phyloP scores from a whole-genome alignment of 2,113 vertebrate species.

The Neolamprologus tretocephalus region DNA sequence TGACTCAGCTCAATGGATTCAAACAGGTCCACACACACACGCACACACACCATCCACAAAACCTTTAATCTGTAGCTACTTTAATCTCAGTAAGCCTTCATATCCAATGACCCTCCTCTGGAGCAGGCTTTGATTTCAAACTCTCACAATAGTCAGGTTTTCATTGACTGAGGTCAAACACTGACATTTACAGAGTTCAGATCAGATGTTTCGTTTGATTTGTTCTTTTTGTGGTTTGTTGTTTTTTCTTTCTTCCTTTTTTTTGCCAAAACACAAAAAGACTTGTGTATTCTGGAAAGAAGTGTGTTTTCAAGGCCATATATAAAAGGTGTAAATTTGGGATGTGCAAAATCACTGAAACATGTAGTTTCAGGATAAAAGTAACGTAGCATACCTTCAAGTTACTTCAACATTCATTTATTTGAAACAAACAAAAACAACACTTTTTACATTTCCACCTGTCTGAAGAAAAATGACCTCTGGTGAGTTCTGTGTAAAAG shows the following conservation, averaged over 20 bases:
- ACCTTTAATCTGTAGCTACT: background rate
- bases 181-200: conserved; percentile 29
- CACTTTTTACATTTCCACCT: conserved; percentile 46
- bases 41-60: background rate
- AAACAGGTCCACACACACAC: background rate
- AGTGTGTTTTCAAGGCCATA: background rate
- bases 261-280: background rate
- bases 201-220: background rate
- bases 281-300: background rate
- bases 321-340: background rate
- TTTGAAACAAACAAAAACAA: conserved; percentile 44
- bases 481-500: background rate
- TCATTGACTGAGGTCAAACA: conserved; percentile 35
- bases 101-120: background rate
- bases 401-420: conserved; percentile 59
- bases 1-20: background rate
- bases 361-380: background rate
- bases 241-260: background rate
- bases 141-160: conserved; percentile 55
- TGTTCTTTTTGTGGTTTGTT: background rate
- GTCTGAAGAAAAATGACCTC: conserved; percentile 8
- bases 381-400: conserved; percentile 27
- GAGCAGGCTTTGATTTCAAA: background rate
- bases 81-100: background rate
- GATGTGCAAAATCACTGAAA: conserved; percentile 12